Percentiles rank a stretch among this genome's conserved stretches.
These are phyloP conservation scores for Octodon degus DNA, from an alignment of 2,113 vertebrate species.

Conservation along the genomic window DNA sequence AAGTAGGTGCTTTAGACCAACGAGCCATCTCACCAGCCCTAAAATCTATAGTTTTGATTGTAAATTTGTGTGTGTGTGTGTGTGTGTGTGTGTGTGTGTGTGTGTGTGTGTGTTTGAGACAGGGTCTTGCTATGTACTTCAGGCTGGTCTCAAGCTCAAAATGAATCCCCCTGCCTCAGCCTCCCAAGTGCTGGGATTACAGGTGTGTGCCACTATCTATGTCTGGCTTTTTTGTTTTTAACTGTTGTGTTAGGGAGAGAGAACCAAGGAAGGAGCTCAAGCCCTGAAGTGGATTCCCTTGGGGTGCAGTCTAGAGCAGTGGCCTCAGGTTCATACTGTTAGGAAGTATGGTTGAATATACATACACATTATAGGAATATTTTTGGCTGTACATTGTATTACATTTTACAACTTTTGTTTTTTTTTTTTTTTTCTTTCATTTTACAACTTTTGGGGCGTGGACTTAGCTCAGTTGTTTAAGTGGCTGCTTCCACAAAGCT, in stretches of 20 bases:
- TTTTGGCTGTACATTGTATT: background rate
- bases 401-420: conserved; percentile 56
- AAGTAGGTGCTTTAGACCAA: too few species aligned
- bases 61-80: too few species aligned
- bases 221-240: conserved; percentile 18
- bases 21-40: too few species aligned
- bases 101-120: background rate
- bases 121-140: background rate
- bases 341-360: conserved; percentile 28
- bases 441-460: too few species aligned
- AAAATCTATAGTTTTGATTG: too few species aligned
- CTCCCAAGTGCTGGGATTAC: too few species aligned
- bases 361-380: background rate
- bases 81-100: too few species aligned
- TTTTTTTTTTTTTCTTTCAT: too few species aligned
- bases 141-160: background rate
- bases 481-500: too few species aligned
- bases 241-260: conserved; percentile 36
- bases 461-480: too few species aligned
- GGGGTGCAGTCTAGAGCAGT: background rate
- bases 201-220: too few species aligned
- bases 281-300: background rate
- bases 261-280: conserved; percentile 10
- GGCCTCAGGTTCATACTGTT: conserved; percentile 19
- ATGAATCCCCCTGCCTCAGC: too few species aligned